Conservation (phyloP, 2,888 invertebrate species). For the Xanthostigma xanthostigma region DNA sequence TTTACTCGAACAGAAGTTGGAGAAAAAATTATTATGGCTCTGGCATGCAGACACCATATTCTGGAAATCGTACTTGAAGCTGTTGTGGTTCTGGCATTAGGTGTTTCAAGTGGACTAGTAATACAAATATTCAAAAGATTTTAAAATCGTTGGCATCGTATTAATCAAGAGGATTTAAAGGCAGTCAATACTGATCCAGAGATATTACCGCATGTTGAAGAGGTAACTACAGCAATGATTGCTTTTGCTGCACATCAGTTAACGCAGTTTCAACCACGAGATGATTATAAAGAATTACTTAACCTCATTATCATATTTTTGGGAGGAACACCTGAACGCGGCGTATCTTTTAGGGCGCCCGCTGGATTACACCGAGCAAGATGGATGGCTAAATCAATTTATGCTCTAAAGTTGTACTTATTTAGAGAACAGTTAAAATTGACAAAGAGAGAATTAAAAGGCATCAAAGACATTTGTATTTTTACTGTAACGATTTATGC, state of each 20-base stretch:
- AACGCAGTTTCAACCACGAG: slow-evolving; percentile 10
- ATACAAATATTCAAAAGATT: no score
- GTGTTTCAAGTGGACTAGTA: no score
- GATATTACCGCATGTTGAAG: neutral
- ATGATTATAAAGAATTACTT: slow-evolving; percentile 14
- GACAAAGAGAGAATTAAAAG: slow-evolving; percentile 8
- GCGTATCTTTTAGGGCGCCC: slow-evolving; percentile 11
- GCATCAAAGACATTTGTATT: slow-evolving; percentile 5
- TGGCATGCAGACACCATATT: no score
- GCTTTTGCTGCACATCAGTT: slow-evolving; percentile 2
- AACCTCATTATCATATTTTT: slow-evolving; percentile 13
- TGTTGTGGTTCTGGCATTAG: no score
- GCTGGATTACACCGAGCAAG: slow-evolving; percentile 14
- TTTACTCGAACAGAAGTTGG: no score
- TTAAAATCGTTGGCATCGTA: no score
- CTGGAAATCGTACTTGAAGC: no score
- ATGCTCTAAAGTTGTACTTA: slow-evolving; percentile 13
- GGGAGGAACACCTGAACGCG: slow-evolving; percentile 8
- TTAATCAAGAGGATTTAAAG: slow-evolving; percentile 1
- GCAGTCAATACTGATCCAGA: neutral
- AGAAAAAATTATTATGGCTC: no score
- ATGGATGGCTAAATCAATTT: slow-evolving; percentile 16
- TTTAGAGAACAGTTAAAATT: slow-evolving; percentile 11
- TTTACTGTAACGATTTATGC: slow-evolving; percentile 7
- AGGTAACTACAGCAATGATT: slow-evolving; percentile 1